Evolutionary conservation across 2,113 vertebrate species (phyloP).

Genomic region (Heliornis fulica): DNA sequence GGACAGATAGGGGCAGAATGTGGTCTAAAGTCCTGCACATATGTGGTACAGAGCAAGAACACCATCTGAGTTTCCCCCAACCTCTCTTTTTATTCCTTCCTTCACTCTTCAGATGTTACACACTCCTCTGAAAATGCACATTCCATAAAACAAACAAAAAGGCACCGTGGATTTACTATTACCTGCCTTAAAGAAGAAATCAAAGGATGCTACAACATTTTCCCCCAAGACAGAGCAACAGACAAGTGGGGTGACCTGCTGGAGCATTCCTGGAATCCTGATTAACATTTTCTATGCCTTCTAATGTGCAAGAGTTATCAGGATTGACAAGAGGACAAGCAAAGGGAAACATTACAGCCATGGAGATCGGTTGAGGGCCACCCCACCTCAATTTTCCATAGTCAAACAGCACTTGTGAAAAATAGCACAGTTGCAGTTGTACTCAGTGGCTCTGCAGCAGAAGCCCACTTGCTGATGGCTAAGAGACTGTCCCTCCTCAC

Average conservation of each 20-base stretch:
- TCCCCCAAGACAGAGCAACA: not conserved
- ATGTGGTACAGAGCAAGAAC: not conserved
- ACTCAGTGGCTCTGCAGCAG: not conserved
- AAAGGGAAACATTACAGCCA: slow-evolving; percentile 60
- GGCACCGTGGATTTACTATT: not conserved
- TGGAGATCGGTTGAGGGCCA: slow-evolving; percentile 37
- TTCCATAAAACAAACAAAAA: not conserved
- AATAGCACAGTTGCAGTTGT: not conserved
- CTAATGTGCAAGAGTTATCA: slow-evolving; percentile 21
- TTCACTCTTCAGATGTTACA: not conserved
- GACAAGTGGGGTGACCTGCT: not conserved
- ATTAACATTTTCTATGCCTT: not conserved
- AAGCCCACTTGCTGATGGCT: not conserved
- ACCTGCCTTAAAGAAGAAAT: not conserved
- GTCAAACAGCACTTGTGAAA: not conserved
- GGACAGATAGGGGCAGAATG: not conserved
- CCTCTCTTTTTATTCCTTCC: not conserved
- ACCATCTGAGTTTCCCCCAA: not conserved
- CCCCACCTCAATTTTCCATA: not conserved
- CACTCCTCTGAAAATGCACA: not conserved
- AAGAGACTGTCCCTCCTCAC: not conserved
- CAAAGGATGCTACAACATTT: not conserved
- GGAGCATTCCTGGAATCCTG: slow-evolving; percentile 3
- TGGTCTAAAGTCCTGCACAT: not conserved
- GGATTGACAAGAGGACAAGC: slow-evolving; percentile 51